Evolutionary conservation across 2,113 vertebrate genomes (phyloP).

Genomic region (Misgurnus anguillicaudatus): DNA sequence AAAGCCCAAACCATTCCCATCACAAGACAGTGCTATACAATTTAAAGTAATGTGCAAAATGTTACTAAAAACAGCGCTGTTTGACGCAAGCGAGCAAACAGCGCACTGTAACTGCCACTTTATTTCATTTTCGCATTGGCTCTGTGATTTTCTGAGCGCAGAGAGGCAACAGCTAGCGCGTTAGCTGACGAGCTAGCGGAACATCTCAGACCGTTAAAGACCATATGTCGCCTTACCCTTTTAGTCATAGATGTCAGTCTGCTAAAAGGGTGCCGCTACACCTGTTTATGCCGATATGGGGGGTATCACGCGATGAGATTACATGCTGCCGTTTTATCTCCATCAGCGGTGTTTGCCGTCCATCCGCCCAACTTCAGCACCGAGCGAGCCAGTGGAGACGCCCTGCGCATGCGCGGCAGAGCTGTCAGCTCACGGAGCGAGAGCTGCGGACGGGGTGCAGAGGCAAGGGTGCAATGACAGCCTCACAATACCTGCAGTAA

Average conservation of each 20-base stretch:
- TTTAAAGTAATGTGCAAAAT: not conserved
- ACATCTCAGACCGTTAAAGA: constrained; percentile 55
- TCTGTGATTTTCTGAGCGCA: constrained; percentile 50
- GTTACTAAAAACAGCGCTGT: not conserved
- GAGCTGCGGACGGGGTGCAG: constrained; percentile 62
- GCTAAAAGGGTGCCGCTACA: constrained; percentile 57
- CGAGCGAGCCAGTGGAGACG: constrained; percentile 79
- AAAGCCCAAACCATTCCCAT: constrained; percentile 16
- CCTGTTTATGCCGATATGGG: constrained; percentile 52
- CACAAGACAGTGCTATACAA: not conserved
- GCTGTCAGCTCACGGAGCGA: constrained; percentile 57
- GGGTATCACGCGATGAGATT: constrained; percentile 61
- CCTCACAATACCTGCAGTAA: constrained; percentile 35
- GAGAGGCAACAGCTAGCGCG: constrained; percentile 65
- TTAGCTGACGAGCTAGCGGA: constrained; percentile 57
- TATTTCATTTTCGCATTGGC: constrained; percentile 33
- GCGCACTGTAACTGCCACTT: constrained; percentile 17
- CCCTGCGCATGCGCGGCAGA: constrained; percentile 77
- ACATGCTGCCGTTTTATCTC: constrained; percentile 71
- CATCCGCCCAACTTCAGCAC: constrained; percentile 85
- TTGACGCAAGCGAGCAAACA: not conserved
- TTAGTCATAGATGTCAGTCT: constrained; percentile 64
- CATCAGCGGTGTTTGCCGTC: constrained; percentile 76
- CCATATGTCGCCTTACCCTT: constrained; percentile 71
- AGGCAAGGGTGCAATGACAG: constrained; percentile 47